Percentiles rank a stretch among this genome's conserved stretches.
phyloP scores from a whole-genome alignment of 2,888 invertebrate species.

The Oscheius sp. region DNA sequence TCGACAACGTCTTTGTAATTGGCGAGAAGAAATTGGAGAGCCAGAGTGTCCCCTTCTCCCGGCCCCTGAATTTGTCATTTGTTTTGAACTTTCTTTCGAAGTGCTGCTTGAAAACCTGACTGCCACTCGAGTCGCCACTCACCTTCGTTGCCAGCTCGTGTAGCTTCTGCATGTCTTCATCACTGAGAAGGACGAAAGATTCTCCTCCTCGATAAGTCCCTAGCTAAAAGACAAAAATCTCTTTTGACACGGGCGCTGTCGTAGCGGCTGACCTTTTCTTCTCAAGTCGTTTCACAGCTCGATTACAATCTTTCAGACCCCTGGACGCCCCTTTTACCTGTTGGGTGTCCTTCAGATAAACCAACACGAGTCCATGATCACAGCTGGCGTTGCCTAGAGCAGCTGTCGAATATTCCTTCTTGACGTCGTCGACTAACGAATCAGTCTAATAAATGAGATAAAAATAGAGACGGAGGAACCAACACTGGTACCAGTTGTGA shows the following conservation, averaged over 20 bases:
- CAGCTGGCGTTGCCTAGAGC: slow-evolving; percentile 61
- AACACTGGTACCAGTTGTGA: slow-evolving; percentile 53
- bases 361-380: slow-evolving; percentile 65
- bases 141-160: slow-evolving; percentile 61
- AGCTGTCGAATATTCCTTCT: slow-evolving; percentile 56
- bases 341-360: slow-evolving; percentile 62
- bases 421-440: slow-evolving; percentile 56
- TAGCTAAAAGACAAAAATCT: slow-evolving; percentile 47
- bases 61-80: slow-evolving; percentile 3
- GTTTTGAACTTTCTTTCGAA: neutral
- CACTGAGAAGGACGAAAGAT: slow-evolving; percentile 61
- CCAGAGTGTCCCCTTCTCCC: slow-evolving; percentile 47
- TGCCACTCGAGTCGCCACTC: slow-evolving; percentile 2
- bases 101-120: slow-evolving; percentile 2
- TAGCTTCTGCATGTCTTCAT: slow-evolving; percentile 64
- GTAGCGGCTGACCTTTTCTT: neutral
- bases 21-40: slow-evolving; percentile 59
- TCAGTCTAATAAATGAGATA: slow-evolving; percentile 43
- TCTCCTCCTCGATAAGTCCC: slow-evolving; percentile 66
- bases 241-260: neutral
- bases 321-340: slow-evolving; percentile 42
- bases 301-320: slow-evolving; percentile 4
- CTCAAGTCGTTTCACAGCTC: slow-evolving; percentile 20
- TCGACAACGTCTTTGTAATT: slow-evolving; percentile 63
- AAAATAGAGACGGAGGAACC: slow-evolving; percentile 15